Base-by-base conservation (phyloP, 2,888 invertebrate species). In the Stenodema calcarata region DNA sequence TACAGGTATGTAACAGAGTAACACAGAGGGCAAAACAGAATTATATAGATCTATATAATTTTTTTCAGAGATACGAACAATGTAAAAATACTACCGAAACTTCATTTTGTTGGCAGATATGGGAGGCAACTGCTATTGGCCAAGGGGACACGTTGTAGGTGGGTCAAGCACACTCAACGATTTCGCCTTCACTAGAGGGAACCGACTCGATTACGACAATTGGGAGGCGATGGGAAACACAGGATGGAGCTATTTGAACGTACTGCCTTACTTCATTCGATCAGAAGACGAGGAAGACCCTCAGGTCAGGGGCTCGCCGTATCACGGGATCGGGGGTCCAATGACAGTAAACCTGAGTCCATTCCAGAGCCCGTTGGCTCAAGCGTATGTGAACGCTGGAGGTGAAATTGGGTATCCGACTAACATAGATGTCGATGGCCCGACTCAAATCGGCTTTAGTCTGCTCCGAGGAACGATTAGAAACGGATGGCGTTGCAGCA, bases 281-380 rank as follows among this genome's bases (percentile, higher is more conserved):
- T 97, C 97, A 0, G 97, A 97, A 92, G 97, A 97, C 91, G 97
- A 96, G 89, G 94, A 94, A 89, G 97, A 96, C 90, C 96, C 96
- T 0, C 96, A 96, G 89, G 91, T 97, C 87, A 93, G 95, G 0
- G 93, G 94, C 86, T 96, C 96, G 0, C 94, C 94, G 0, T 97
- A 96, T 89, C 97, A 97, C 89, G 93, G 94, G 3, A 94, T 94
- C 0, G 97, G 96, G 0, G 96, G 96, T 7, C 96, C 95, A 90
- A 91, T 97, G 42, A 96, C 97, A 0, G 94, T 97, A 1, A 94
- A 95, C 7, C 97, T 97, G 92, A 95, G 97, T 0, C 96, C 97
- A 0, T 97, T 95, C 91, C 95, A 96, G 88, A 97, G 97, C 0
- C 97, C 97, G 0, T 91, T 97, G 82, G 95, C 95, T 0, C 93